Evolutionary conservation across 2,888 invertebrate species (phyloP).

Genomic region (Cryptocephalus moraei): DNA sequence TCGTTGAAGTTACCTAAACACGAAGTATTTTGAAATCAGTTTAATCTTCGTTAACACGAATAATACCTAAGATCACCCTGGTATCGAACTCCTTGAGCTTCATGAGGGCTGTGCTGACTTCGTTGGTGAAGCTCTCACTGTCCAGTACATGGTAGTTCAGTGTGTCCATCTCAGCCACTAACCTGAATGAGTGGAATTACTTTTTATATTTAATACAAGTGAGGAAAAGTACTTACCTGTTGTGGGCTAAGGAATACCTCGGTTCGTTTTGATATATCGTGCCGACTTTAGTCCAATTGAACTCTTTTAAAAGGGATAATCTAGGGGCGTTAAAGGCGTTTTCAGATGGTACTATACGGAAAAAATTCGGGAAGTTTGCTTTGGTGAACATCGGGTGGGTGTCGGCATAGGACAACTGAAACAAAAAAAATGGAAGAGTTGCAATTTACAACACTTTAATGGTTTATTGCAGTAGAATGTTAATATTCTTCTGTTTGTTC

Average conservation of each 20-base stretch:
- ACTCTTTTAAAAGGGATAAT: slow-evolving; percentile 74
- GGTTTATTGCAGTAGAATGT: too few relatives aligned
- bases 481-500: too few relatives aligned
- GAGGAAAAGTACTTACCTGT: slow-evolving; percentile 43
- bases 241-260: slow-evolving; percentile 65
- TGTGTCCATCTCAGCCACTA: slow-evolving; percentile 77
- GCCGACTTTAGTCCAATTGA: slow-evolving; percentile 96
- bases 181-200: slow-evolving; percentile 34
- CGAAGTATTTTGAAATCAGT: neutral
- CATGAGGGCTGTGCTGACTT: slow-evolving; percentile 67
- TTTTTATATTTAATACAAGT: neutral
- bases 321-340: slow-evolving; percentile 92
- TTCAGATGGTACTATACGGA: slow-evolving; percentile 92
- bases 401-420: slow-evolving; percentile 88
- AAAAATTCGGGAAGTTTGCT: slow-evolving; percentile 91
- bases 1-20: slow-evolving; percentile 82
- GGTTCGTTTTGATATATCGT: slow-evolving; percentile 96
- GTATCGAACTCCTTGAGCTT: slow-evolving; percentile 86
- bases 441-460: too few relatives aligned
- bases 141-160: slow-evolving; percentile 74
- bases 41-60: neutral
- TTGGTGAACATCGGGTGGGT: slow-evolving; percentile 95
- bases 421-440: slow-evolving; percentile 9
- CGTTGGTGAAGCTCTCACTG: slow-evolving; percentile 86
- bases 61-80: slow-evolving; percentile 65